phyloP scores from a whole-genome alignment of 2,888 invertebrate genomes.

The Tanypteryx hageni region DNA sequence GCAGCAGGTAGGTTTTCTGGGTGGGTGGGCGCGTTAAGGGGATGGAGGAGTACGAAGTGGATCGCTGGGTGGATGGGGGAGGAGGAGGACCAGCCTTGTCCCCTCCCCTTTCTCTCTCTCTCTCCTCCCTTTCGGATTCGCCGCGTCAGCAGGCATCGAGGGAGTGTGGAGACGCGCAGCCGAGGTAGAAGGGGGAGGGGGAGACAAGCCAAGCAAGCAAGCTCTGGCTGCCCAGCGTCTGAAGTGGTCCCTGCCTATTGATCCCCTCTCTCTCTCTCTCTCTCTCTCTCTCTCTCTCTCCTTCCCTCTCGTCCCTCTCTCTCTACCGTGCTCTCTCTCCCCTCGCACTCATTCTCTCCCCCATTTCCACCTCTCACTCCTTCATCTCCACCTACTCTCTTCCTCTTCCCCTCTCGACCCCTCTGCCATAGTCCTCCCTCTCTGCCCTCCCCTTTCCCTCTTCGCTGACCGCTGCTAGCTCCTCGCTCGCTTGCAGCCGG shows the following conservation, averaged over 20 bases:
- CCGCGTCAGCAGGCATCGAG: conserved; percentile 62
- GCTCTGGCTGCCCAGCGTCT: conserved; percentile 55
- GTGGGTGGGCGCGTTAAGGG: conserved; percentile 67
- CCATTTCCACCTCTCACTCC: conserved; percentile 30
- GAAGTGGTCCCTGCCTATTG: conserved; percentile 63
- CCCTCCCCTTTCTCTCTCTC: conserved; percentile 36
- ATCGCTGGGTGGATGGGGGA: conserved; percentile 56
- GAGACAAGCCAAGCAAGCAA: conserved; percentile 62
- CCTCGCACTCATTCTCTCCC: background rate
- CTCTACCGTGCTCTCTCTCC: conserved; percentile 9
- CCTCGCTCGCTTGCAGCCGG: conserved; percentile 61
- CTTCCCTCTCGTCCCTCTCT: background rate
- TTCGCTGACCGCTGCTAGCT: conserved; percentile 52
- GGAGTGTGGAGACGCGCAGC: conserved; percentile 66
- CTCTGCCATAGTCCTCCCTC: background rate
- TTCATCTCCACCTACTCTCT: background rate
- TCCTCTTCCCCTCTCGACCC: background rate
- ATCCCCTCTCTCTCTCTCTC: conserved; percentile 66
- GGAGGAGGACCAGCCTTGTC: conserved; percentile 49
- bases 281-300: conserved; percentile 68
- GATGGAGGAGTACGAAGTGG: conserved; percentile 61
- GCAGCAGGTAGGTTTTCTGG: conserved; percentile 69
- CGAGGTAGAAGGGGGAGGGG: conserved; percentile 67
- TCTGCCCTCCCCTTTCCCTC: background rate
- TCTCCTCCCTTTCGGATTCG: conserved; percentile 19